A percentile compares a stretch with the other conserved stretches of the same genome.
phyloP scores from a whole-genome alignment of 1,140 invertebrate genomes.

The Caenorhabditis remanei region DNA sequence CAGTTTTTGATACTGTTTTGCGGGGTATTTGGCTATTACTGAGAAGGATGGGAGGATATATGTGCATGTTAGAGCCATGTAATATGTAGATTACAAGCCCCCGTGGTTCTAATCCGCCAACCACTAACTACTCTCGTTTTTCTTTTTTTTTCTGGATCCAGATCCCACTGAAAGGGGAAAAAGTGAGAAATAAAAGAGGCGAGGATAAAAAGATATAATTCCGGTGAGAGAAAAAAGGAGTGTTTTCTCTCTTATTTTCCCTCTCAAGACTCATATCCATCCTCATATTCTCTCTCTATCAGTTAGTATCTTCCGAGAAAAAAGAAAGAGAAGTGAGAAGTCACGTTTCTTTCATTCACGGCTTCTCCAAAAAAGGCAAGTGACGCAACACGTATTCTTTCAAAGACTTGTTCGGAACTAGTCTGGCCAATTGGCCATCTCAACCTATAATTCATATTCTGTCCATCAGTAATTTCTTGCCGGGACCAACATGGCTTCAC shows the following conservation, averaged over 20 bases:
- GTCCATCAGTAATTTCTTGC: not conserved
- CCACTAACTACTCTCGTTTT: constrained; percentile 24
- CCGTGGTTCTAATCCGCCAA: constrained; percentile 27
- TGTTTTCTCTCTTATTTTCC: constrained; percentile 42
- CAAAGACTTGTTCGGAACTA: not conserved
- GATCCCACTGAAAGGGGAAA: constrained; percentile 2
- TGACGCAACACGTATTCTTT: constrained; percentile 12
- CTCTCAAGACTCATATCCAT: constrained; percentile 41
- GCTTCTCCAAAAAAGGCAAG: constrained; percentile 28
- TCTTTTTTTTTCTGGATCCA: constrained; percentile 5
- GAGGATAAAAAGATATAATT: constrained; percentile 56
- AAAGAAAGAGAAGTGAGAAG: constrained; percentile 10
- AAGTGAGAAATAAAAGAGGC: constrained; percentile 28
- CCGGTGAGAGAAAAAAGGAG: constrained; percentile 29
- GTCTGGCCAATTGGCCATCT: not conserved
- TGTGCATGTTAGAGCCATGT: constrained; percentile 7
- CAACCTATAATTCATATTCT: constrained; percentile 16
- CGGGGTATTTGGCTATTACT: not conserved
- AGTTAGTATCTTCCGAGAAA: constrained; percentile 50
- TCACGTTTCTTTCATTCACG: not conserved
- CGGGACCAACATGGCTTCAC: constrained; percentile 7
- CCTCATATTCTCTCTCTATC: constrained; percentile 48
- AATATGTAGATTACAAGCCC: constrained; percentile 46
- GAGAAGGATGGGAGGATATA: not conserved
- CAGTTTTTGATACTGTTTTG: not conserved